Conservation (phyloP, 2,888 invertebrate genomes). For the Cerceris rybyensis region DNA sequence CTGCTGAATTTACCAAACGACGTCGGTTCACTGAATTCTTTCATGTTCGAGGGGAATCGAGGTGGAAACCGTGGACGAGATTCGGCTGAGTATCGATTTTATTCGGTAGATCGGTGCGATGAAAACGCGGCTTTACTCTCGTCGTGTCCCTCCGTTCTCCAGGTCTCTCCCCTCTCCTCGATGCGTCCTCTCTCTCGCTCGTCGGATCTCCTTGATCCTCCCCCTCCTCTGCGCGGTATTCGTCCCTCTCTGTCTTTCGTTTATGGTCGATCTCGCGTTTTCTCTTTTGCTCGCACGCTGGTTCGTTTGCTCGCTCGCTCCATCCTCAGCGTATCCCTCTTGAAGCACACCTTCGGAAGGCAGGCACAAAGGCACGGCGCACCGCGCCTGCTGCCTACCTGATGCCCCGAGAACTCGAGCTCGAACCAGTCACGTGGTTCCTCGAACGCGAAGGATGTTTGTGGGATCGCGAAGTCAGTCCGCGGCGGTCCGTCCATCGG, state of each 20-base stretch:
- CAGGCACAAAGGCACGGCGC: constrained; percentile 39
- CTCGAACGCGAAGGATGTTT: constrained; percentile 77
- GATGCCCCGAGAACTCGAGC: constrained; percentile 70
- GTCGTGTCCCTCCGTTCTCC: no score
- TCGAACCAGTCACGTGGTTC: constrained; percentile 77
- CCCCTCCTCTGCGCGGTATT: neutral
- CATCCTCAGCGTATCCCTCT: neutral
- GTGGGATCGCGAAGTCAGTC: constrained; percentile 77
- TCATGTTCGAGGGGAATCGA: no score
- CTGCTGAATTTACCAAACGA: no score
- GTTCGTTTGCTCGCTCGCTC: constrained; percentile 2
- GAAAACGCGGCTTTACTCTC: no score
- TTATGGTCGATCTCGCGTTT: neutral
- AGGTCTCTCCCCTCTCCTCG: no score
- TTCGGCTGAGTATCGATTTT: no score
- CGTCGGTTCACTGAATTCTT: no score
- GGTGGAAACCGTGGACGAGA: no score
- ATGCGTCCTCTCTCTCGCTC: neutral
- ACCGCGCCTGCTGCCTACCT: constrained; percentile 74
- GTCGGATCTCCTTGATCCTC: neutral
- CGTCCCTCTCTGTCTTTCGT: neutral
- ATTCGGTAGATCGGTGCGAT: no score
- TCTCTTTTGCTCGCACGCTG: neutral
- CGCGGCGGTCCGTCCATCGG: constrained; percentile 71
- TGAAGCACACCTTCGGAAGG: neutral